Evolutionary conservation across 2,113 vertebrate species (phyloP).

Genomic region (Thunnus maccoyii): DNA sequence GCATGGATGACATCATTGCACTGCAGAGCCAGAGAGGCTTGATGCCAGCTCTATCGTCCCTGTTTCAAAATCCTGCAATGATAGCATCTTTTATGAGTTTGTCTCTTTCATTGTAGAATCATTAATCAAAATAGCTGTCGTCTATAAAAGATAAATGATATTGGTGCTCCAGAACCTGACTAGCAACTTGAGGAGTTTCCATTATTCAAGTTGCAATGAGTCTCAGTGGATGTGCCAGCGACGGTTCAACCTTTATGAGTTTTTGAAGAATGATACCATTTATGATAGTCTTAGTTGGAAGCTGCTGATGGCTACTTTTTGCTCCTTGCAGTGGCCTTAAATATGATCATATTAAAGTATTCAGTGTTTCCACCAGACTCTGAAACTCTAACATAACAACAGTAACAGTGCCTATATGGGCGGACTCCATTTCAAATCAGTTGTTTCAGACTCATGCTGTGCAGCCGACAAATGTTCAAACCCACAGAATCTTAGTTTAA

Average conservation of each 20-base stretch:
- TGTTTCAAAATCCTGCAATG: conserved; percentile 17
- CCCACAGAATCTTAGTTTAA: neutral
- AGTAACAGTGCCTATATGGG: neutral
- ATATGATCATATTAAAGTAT: conserved; percentile 15
- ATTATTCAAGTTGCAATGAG: conserved; percentile 50
- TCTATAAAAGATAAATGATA: conserved; percentile 62
- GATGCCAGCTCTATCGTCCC: neutral
- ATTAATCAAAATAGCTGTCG: conserved; percentile 63
- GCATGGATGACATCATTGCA: conserved; percentile 11
- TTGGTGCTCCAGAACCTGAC: conserved; percentile 49
- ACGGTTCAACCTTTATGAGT: conserved; percentile 19
- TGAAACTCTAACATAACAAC: neutral
- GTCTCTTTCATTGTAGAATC: conserved; percentile 43
- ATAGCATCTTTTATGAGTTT: conserved; percentile 55
- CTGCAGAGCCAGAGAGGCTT: neutral
- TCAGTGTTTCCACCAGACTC: neutral
- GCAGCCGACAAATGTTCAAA: conserved; percentile 9
- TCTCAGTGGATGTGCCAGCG: conserved; percentile 35
- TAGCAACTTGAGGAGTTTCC: conserved; percentile 36
- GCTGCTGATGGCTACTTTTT: conserved; percentile 16
- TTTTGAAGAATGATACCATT: conserved; percentile 36
- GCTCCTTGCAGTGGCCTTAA: neutral
- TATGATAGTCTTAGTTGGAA: conserved; percentile 25
- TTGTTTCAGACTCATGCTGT: neutral
- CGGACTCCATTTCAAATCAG: conserved; percentile 25